These are phyloP conservation scores for Ganaspis brasiliensis DNA, from an alignment of 2,888 invertebrate species.

Conservation along the genomic window DNA sequence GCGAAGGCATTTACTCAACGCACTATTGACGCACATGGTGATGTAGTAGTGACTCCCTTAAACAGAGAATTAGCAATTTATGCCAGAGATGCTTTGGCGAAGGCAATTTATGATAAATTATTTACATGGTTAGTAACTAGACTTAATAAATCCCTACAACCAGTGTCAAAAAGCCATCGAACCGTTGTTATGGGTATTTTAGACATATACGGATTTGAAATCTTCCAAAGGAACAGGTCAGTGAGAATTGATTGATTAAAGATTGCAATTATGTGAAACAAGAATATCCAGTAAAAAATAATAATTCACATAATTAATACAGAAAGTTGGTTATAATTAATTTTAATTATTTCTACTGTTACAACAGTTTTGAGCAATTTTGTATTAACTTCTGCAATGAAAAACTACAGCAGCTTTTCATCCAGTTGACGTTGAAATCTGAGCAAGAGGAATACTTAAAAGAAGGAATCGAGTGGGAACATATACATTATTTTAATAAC, in stretches of 20 bases:
- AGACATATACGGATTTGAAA: conserved; percentile 97
- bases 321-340: background rate
- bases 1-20: conserved; percentile 89
- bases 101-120: conserved; percentile 94
- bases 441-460: conserved; percentile 96
- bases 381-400: conserved; percentile 98
- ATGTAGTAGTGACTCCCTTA: conserved; percentile 91
- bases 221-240: conserved; percentile 93
- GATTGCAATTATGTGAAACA: background rate
- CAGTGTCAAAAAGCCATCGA: conserved; percentile 82
- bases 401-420: conserved; percentile 96
- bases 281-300: background rate
- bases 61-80: conserved; percentile 91
- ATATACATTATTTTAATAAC: conserved; percentile 94
- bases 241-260: background rate
- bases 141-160: conserved; percentile 89
- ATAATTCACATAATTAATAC: background rate
- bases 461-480: conserved; percentile 96
- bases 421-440: conserved; percentile 93
- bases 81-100: conserved; percentile 94
- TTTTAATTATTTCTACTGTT: too few species aligned
- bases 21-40: conserved; percentile 93
- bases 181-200: conserved; percentile 92
- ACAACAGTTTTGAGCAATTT: conserved; percentile 93
- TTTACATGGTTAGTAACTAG: conserved; percentile 94